Evolutionary conservation across 2,113 vertebrate genomes (phyloP).

Genomic region (Peromyscus leucopus): DNA sequence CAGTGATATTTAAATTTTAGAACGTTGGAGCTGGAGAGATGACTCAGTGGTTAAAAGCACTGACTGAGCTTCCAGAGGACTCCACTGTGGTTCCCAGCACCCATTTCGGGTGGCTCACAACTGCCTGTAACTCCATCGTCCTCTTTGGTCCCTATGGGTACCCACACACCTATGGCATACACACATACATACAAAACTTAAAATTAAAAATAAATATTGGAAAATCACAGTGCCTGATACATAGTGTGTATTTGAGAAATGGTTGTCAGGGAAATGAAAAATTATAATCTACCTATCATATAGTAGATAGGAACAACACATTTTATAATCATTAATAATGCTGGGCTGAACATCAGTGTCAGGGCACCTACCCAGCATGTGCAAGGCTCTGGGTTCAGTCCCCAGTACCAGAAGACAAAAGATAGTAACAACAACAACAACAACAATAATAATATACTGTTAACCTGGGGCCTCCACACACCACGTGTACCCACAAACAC

Average conservation of each 20-base stretch:
- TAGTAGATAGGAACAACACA: neutral
- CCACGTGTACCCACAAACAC: neutral
- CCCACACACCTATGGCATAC: neutral
- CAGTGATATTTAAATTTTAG: neutral
- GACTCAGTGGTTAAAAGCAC: neutral
- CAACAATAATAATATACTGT: neutral
- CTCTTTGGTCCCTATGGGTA: neutral
- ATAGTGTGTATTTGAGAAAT: neutral
- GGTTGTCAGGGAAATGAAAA: slow-evolving; percentile 41
- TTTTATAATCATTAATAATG: slow-evolving; percentile 33
- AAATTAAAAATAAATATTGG: neutral
- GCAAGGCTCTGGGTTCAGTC: neutral
- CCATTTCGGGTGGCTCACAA: neutral
- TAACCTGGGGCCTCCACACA: neutral
- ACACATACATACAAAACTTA: neutral
- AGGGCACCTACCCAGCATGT: neutral
- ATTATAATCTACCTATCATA: slow-evolving; percentile 3
- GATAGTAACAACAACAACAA: neutral
- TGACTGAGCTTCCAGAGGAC: neutral
- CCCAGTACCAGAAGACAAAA: neutral
- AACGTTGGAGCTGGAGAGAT: neutral
- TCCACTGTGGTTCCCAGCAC: neutral
- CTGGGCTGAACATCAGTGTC: neutral
- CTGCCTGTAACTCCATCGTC: neutral
- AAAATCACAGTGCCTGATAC: neutral